Conservation (phyloP, 37 sponge, comb jelly and placozoan species). For the Dysidea cf. avara region DNA sequence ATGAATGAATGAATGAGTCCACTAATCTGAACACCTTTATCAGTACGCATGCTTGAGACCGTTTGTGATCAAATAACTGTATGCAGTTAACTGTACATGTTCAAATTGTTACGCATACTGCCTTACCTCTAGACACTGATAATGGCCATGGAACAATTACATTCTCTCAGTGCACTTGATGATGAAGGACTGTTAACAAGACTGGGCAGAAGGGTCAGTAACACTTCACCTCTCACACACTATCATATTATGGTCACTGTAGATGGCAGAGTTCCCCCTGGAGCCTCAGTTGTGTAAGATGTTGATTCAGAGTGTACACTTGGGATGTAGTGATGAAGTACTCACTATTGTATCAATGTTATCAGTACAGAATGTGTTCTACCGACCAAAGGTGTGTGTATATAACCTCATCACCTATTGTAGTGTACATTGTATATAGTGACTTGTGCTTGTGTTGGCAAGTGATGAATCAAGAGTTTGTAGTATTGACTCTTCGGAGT, state of each 20-base stretch:
- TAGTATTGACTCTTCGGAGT: too few species aligned
- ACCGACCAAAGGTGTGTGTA: slow-evolving; percentile 89
- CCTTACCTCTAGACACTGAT: slow-evolving; percentile 75
- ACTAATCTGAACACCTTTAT: too few species aligned
- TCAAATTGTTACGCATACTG: too few species aligned
- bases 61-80: too few species aligned
- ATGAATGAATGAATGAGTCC: too few species aligned
- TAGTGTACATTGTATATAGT: background rate
- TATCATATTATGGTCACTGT: background rate
- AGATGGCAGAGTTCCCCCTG: slow-evolving; percentile 98
- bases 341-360: slow-evolving; percentile 97
- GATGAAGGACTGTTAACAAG: slow-evolving; percentile 93
- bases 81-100: too few species aligned
- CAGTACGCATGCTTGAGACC: too few species aligned
- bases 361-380: slow-evolving; percentile 97
- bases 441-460: background rate
- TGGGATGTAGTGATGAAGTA: slow-evolving; percentile 96
- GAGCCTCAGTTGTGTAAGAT: slow-evolving; percentile 95
- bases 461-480: too few species aligned
- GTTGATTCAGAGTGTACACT: slow-evolving; percentile 91
- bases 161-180: slow-evolving; percentile 92
- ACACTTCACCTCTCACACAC: background rate
- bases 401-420: background rate
- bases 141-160: slow-evolving; percentile 95
- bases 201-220: slow-evolving; percentile 71